Evolutionary conservation across 2,888 invertebrate species (phyloP).

Genomic region (Alentia gelatinosa): DNA sequence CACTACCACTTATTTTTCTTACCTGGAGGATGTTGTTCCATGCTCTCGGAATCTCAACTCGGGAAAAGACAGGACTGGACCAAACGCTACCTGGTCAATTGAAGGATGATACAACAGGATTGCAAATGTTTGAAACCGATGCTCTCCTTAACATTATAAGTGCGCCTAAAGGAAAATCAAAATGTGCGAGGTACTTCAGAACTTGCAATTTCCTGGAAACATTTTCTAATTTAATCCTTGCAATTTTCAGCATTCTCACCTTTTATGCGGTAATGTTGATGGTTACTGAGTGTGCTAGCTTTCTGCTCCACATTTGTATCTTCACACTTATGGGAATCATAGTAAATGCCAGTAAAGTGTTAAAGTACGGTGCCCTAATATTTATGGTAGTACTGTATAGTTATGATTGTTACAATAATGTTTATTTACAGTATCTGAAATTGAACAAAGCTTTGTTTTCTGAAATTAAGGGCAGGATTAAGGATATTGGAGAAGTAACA

Average conservation of each 20-base stretch:
- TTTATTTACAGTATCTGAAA: slow-evolving; percentile 76
- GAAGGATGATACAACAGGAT: not conserved
- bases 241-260: slow-evolving; percentile 56
- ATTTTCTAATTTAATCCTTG: slow-evolving; percentile 26
- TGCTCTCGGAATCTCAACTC: slow-evolving; percentile 14
- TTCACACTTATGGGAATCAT: slow-evolving; percentile 79
- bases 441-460: slow-evolving; percentile 77
- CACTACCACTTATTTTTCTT: slow-evolving; percentile 75
- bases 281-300: slow-evolving; percentile 52
- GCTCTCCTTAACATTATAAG: not conserved
- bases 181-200: not conserved
- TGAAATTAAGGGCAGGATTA: slow-evolving; percentile 75
- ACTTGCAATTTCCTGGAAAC: not conserved
- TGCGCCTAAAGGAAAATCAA: not conserved
- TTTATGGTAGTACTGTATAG: slow-evolving; percentile 78
- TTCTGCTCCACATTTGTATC: slow-evolving; percentile 57
- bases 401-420: slow-evolving; percentile 78
- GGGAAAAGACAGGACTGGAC: not conserved
- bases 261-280: slow-evolving; percentile 65
- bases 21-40: slow-evolving; percentile 70
- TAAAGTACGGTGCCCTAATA: slow-evolving; percentile 77
- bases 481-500: slow-evolving; percentile 76
- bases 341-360: slow-evolving; percentile 76
- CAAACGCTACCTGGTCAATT: slow-evolving; percentile 45
- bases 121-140: slow-evolving; percentile 58